These are phyloP conservation scores for Siniperca undulata DNA, from an alignment of 2,797 vertebrate genomes.

Conservation along the genomic window DNA sequence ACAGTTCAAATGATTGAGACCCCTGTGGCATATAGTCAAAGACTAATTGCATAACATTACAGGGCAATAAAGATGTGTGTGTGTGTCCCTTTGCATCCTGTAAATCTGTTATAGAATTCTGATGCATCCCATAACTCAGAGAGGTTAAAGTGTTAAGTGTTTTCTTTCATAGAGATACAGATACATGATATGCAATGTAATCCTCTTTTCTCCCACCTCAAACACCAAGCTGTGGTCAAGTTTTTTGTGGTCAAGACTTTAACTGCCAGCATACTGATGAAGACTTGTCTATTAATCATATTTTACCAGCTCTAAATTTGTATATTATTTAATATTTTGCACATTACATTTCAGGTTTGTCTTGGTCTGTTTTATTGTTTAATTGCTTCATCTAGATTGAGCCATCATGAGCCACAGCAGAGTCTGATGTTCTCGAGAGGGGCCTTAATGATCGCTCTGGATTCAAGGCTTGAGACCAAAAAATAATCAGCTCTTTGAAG, in stretches of 20 bases:
- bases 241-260: background rate
- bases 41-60: conserved; percentile 27
- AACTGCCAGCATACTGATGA: background rate
- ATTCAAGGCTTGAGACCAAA: conserved; percentile 26
- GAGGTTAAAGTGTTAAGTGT: background rate
- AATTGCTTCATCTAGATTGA: background rate
- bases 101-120: background rate
- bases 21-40: conserved; percentile 1
- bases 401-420: background rate
- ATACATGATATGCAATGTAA: background rate
- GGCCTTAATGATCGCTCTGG: background rate
- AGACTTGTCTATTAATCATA: background rate
- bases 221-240: background rate
- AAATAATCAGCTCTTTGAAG: conserved; percentile 35
- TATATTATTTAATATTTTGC: background rate
- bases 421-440: conserved; percentile 23
- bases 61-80: conserved; percentile 6
- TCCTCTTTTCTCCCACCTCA: background rate
- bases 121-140: background rate
- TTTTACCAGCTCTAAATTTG: background rate
- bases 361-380: background rate
- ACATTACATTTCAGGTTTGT: background rate
- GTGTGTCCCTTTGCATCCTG: background rate
- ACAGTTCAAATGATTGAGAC: conserved; percentile 29
- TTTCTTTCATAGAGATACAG: background rate